Conservation (phyloP, 2,797 vertebrate species). For the Artibeus jamaicensis region DNA sequence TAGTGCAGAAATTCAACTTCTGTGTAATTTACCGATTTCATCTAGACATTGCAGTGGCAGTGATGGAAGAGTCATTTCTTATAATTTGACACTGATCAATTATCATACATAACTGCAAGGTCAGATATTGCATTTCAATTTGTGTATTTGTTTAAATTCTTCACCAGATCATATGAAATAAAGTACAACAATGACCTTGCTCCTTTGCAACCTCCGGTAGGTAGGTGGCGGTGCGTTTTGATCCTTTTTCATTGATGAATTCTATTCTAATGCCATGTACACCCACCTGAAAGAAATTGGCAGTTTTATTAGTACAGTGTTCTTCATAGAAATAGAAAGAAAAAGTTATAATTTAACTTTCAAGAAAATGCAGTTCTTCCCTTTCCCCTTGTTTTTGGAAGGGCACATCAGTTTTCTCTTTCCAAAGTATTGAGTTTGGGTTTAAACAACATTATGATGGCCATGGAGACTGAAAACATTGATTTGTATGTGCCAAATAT, state of each 20-base stretch:
- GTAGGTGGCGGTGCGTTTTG: slow-evolving; percentile 99
- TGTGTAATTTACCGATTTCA: slow-evolving; percentile 27
- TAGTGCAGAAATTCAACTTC: neutral
- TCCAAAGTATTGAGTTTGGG: slow-evolving; percentile 24
- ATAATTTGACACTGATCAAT: slow-evolving; percentile 79
- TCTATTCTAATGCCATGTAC: slow-evolving; percentile 99
- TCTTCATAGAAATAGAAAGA: slow-evolving; percentile 65
- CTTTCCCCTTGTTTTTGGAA: neutral
- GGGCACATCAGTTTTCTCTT: neutral
- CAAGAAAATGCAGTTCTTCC: neutral
- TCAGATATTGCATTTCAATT: slow-evolving; percentile 81
- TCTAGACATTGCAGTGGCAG: slow-evolving; percentile 71
- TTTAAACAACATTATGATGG: neutral
- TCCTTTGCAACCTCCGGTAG: slow-evolving; percentile 99
- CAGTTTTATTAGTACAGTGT: slow-evolving; percentile 82
- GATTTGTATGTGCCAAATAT: neutral
- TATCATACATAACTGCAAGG: slow-evolving; percentile 85
- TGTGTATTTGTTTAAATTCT: slow-evolving; percentile 79
- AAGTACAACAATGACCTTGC: slow-evolving; percentile 94
- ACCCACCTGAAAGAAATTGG: slow-evolving; percentile 93
- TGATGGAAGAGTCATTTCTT: slow-evolving; percentile 79
- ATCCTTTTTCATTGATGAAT: slow-evolving; percentile 99
- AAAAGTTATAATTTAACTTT: slow-evolving; percentile 55
- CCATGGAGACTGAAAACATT: neutral
- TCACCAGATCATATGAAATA: slow-evolving; percentile 85